Conservation (phyloP, 2,797 vertebrate genomes). For the Setipinna tenuifilis region DNA sequence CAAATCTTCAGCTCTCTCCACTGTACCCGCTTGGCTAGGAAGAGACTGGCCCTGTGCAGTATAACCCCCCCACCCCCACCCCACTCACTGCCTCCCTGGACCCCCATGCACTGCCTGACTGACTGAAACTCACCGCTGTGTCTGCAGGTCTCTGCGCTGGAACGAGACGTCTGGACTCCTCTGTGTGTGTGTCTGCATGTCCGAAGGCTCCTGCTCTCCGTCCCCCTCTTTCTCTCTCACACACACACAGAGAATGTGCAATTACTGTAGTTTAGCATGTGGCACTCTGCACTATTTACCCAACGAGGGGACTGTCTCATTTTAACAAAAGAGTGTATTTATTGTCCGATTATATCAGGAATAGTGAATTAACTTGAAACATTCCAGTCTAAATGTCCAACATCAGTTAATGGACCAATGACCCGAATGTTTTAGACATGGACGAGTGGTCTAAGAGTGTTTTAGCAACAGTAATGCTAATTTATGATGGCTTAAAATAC, state of each 20-base stretch:
- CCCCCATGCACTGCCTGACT: slow-evolving; percentile 16
- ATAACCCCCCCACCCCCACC: background rate
- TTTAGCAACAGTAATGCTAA: slow-evolving; percentile 63
- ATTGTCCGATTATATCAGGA: slow-evolving; percentile 76
- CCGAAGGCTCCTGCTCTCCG: background rate
- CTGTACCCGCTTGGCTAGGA: background rate
- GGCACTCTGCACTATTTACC: slow-evolving; percentile 71
- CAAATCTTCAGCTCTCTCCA: background rate
- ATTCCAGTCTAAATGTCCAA: slow-evolving; percentile 74
- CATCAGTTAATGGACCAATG: slow-evolving; percentile 79
- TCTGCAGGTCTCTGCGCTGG: slow-evolving; percentile 26
- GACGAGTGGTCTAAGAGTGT: slow-evolving; percentile 46
- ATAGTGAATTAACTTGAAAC: slow-evolving; percentile 73
- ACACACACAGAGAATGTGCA: slow-evolving; percentile 79
- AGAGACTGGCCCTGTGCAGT: background rate
- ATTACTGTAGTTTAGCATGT: slow-evolving; percentile 82
- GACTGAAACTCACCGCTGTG: slow-evolving; percentile 15
- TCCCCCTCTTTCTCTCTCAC: slow-evolving; percentile 48
- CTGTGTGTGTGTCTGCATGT: slow-evolving; percentile 7
- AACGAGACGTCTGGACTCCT: background rate
- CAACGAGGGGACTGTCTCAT: background rate
- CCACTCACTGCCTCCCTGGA: background rate
- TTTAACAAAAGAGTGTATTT: slow-evolving; percentile 59
- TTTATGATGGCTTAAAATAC: slow-evolving; percentile 60
- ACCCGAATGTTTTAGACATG: slow-evolving; percentile 39